Evolutionary conservation across 2,113 vertebrate genomes (phyloP).

Genomic region (Perognathus longimembris): DNA sequence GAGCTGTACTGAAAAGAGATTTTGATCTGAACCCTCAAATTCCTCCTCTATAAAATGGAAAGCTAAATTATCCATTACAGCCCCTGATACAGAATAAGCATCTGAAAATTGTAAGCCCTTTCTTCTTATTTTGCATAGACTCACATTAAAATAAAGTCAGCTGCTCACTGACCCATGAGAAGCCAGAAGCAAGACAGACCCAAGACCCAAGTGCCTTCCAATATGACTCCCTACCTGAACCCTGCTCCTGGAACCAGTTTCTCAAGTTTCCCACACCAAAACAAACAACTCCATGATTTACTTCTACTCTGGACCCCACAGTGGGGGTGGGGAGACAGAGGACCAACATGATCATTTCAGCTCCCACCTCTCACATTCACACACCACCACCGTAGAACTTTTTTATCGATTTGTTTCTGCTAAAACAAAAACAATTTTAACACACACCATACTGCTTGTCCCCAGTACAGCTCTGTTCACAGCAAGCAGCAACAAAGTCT

Average conservation of each 20-base stretch:
- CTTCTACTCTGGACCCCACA: neutral
- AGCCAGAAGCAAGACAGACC: neutral
- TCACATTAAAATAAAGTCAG: neutral
- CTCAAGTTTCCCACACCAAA: constrained; percentile 61
- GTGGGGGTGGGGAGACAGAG: neutral
- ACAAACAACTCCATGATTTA: constrained; percentile 55
- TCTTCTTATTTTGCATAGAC: neutral
- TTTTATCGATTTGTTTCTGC: neutral
- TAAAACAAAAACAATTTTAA: neutral
- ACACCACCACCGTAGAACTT: neutral
- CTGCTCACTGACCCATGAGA: neutral
- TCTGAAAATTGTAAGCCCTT: neutral
- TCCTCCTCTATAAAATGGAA: constrained; percentile 9
- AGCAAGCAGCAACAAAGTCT: neutral
- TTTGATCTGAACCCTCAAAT: neutral
- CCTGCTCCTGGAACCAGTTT: constrained; percentile 3
- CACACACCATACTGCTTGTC: neutral
- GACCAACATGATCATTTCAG: neutral
- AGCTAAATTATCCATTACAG: neutral
- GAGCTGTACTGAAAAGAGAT: neutral
- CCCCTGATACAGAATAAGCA: neutral
- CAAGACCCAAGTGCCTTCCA: neutral
- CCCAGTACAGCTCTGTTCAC: neutral
- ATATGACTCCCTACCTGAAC: neutral
- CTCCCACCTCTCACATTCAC: neutral